Conservation (phyloP, 2,113 vertebrate species). For the Catagonus wagneri region DNA sequence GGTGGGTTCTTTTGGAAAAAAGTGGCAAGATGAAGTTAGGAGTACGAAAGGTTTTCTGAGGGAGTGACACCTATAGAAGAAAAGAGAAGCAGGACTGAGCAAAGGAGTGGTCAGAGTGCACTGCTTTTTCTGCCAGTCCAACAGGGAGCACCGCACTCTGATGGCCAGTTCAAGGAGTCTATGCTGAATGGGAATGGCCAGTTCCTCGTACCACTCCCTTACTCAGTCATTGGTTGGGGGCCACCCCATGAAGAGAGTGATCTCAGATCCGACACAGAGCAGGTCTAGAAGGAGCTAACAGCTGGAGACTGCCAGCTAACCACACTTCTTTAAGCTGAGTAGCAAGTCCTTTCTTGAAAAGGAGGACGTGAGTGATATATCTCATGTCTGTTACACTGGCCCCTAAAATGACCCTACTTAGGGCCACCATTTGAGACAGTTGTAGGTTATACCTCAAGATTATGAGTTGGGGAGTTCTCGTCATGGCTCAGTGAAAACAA, state of each 20-base stretch:
- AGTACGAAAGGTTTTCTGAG: not conserved
- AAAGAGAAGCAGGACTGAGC: not conserved
- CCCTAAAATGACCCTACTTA: not conserved
- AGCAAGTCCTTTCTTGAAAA: not conserved
- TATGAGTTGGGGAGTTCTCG: not conserved
- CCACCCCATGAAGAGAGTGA: not conserved
- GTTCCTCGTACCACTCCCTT: not conserved
- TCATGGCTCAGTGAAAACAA: no score
- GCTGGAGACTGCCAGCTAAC: not conserved
- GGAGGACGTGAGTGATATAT: not conserved
- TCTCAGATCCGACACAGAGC: not conserved
- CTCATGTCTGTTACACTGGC: not conserved
- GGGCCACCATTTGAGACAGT: not conserved
- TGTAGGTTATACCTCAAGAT: not conserved
- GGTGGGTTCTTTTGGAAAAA: not conserved
- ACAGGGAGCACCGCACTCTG: not conserved
- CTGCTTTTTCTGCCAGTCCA: not conserved
- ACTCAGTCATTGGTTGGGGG: not conserved
- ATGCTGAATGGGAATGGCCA: not conserved
- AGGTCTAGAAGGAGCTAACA: not conserved
- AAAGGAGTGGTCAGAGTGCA: fast-evolving
- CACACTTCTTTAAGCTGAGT: not conserved
- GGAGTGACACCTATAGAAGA: not conserved
- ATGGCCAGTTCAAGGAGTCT: not conserved
- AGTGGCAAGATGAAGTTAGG: not conserved